Percentiles rank a stretch among this genome's conserved stretches.
Evolutionary conservation across 1,140 invertebrate genomes (phyloP).

Genomic region (Doryteuthis pealeii): DNA sequence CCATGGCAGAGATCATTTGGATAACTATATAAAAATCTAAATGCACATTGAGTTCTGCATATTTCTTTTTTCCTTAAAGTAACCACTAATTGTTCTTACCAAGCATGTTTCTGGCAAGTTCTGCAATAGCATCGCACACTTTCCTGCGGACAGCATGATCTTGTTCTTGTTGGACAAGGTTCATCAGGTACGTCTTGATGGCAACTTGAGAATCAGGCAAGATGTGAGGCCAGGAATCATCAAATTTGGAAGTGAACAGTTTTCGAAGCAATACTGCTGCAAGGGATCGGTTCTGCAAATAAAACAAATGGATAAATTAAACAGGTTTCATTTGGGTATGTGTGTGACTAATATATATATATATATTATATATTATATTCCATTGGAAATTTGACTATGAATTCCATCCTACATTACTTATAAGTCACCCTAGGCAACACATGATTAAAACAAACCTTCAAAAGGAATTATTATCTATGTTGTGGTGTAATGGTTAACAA

Average conservation of each 20-base stretch:
- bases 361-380: constrained; percentile 14
- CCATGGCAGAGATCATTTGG: no score
- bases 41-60: no score
- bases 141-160: constrained; percentile 78
- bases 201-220: constrained; percentile 78
- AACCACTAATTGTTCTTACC: no score
- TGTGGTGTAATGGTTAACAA: no score
- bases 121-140: constrained; percentile 90
- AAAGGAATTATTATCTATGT: no score
- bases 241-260: constrained; percentile 85
- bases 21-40: no score
- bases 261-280: constrained; percentile 87
- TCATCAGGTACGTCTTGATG: constrained; percentile 83
- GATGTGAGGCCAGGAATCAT: constrained; percentile 83
- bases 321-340: neutral
- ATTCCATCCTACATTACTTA: no score
- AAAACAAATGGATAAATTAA: constrained; percentile 15
- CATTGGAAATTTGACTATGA: constrained; percentile 1
- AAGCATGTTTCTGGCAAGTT: constrained; percentile 91
- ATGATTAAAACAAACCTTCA: no score
- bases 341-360: no score
- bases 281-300: constrained; percentile 71
- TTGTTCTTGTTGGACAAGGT: constrained; percentile 75
- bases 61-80: no score
- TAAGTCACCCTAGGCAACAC: no score